Evolutionary conservation across 2,113 vertebrate species (phyloP).

Genomic region (Nesogale talazaci): DNA sequence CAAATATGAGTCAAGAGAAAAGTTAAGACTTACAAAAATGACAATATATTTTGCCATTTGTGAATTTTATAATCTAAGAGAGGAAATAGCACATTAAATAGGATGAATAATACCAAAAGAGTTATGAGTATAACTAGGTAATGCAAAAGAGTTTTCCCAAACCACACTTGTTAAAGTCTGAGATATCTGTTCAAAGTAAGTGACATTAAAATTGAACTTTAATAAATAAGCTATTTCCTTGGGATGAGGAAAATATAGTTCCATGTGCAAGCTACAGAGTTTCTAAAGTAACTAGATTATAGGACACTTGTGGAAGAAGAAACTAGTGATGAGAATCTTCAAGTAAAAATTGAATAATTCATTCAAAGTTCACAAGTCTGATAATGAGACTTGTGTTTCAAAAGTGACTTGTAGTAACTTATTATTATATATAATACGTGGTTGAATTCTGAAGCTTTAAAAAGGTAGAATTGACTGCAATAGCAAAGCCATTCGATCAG

Average conservation of each 20-base stretch:
- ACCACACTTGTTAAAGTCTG: neutral
- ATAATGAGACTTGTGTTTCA: conserved; percentile 23
- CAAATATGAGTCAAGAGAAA: conserved; percentile 9
- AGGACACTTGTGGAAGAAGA: neutral
- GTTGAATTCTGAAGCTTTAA: neutral
- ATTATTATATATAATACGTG: neutral
- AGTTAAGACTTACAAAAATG: neutral
- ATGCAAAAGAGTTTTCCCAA: neutral
- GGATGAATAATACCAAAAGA: neutral
- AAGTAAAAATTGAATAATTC: neutral
- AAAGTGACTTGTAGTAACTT: neutral
- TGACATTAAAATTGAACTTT: neutral
- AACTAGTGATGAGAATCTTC: neutral
- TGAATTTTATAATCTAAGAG: neutral
- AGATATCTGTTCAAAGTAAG: neutral
- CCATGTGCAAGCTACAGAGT: neutral
- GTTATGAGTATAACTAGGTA: neutral
- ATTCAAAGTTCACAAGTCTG: neutral
- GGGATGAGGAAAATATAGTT: neutral
- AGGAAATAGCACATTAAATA: neutral
- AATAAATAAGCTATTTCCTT: neutral
- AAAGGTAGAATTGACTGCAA: neutral
- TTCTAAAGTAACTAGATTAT: neutral
- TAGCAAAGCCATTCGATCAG: neutral
- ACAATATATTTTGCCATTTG: conserved; percentile 10